phyloP scores from a whole-genome alignment of 2,888 invertebrate genomes.

The Zhuqinia jingwanae region DNA sequence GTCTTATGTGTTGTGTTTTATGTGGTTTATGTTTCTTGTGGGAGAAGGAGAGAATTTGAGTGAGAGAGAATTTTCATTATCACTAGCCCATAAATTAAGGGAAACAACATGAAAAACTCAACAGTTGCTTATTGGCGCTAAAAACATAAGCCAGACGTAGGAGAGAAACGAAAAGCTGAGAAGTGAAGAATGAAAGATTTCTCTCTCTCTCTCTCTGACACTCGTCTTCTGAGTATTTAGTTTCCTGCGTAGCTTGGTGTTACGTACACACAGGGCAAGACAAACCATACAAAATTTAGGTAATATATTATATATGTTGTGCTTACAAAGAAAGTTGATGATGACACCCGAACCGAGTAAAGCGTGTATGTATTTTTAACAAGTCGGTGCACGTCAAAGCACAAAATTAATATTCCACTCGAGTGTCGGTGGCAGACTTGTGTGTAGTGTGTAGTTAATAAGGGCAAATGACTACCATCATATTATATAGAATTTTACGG shows the following conservation, averaged over 20 bases:
- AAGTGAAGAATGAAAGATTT: no score
- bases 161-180: neutral
- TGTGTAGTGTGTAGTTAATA: neutral
- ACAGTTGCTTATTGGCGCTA: constrained; percentile 47
- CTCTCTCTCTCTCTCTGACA: neutral
- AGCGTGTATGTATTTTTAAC: constrained; percentile 30
- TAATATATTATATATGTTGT: constrained; percentile 24
- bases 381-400: constrained; percentile 44
- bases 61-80: constrained; percentile 19
- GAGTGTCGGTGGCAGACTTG: neutral
- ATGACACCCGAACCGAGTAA: constrained; percentile 20
- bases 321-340: constrained; percentile 35
- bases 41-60: neutral
- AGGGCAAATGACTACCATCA: no score
- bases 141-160: constrained; percentile 30
- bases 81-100: constrained; percentile 40
- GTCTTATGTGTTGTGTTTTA: neutral
- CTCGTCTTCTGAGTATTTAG: constrained; percentile 4
- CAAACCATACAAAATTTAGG: neutral
- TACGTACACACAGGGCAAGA: neutral
- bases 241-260: neutral
- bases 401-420: constrained; percentile 32
- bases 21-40: neutral
- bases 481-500: no score
- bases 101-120: constrained; percentile 49